A percentile compares a stretch with the other conserved stretches of the same genome.
phyloP scores from a whole-genome alignment of 2,888 invertebrate genomes.

The Zygothrica quintamaculata region DNA sequence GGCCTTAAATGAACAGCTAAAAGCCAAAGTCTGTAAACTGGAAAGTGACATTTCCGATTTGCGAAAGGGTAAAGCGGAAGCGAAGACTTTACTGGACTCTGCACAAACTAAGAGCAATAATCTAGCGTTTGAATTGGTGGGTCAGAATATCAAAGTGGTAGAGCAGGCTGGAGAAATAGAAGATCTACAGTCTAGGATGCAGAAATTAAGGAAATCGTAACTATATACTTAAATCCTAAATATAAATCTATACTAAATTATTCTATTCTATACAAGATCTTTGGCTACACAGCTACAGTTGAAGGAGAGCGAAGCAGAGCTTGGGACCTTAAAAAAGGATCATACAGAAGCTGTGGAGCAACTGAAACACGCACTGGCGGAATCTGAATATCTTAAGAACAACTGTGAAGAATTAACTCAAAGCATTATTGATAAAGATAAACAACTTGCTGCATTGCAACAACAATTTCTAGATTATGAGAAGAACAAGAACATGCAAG shows the following conservation, averaged over 20 bases:
- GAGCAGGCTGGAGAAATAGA: background rate
- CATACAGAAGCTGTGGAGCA: conserved; percentile 3
- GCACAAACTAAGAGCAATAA: conserved; percentile 11
- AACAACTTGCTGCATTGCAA: conserved; percentile 6
- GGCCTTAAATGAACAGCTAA: background rate
- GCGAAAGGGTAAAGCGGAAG: conserved; percentile 6
- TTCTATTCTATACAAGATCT: background rate
- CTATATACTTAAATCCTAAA: conserved; percentile 11
- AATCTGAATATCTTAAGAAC: conserved; percentile 5
- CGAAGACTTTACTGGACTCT: conserved; percentile 2
- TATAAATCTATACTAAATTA: background rate
- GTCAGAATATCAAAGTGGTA: conserved; percentile 24
- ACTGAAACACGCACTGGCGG: conserved; percentile 7
- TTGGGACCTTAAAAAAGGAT: background rate
- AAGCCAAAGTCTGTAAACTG: background rate
- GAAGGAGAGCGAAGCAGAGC: conserved; percentile 10
- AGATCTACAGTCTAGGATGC: conserved; percentile 1
- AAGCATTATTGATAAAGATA: conserved; percentile 3
- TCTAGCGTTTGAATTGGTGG: conserved; percentile 11
- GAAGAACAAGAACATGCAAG: conserved; percentile 6
- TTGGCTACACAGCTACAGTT: background rate
- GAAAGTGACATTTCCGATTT: background rate
- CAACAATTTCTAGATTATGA: conserved; percentile 3
- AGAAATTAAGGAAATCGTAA: conserved; percentile 29
- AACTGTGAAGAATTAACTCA: conserved; percentile 4